Conservation (phyloP, 2,888 invertebrate genomes). For the Melitaea athalia region DNA sequence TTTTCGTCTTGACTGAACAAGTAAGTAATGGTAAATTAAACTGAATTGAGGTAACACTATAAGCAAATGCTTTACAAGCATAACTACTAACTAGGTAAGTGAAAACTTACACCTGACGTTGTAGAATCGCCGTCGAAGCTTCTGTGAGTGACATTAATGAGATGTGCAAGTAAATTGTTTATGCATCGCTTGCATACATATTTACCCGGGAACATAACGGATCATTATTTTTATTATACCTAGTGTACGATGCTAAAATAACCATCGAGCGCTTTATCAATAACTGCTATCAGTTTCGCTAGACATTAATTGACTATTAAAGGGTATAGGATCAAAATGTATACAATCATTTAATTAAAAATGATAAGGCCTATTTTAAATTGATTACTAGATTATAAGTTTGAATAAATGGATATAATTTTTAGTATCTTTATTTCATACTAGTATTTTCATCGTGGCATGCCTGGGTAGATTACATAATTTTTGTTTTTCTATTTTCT, state of each 20-base stretch:
- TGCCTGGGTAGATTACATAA: too few relatives aligned
- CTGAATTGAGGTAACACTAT: slow-evolving; percentile 49
- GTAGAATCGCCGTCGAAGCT: slow-evolving; percentile 40
- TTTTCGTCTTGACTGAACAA: neutral
- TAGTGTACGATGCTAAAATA: slow-evolving; percentile 24
- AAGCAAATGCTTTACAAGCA: slow-evolving; percentile 32
- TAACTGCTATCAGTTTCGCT: slow-evolving; percentile 20
- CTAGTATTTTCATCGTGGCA: too few relatives aligned
- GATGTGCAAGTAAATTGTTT: slow-evolving; percentile 62
- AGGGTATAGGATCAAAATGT: neutral
- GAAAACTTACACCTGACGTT: slow-evolving; percentile 42
- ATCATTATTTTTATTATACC: slow-evolving; percentile 32
- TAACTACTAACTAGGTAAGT: slow-evolving; percentile 33
- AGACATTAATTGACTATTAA: slow-evolving; percentile 21
- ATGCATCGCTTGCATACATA: slow-evolving; percentile 54
- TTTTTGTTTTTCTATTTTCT: too few relatives aligned
- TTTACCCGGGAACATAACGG: slow-evolving; percentile 29
- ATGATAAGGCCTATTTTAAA: too few relatives aligned
- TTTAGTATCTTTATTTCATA: too few relatives aligned
- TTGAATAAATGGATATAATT: too few relatives aligned
- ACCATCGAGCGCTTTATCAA: slow-evolving; percentile 29
- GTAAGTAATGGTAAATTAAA: slow-evolving; percentile 47
- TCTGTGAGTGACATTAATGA: slow-evolving; percentile 53
- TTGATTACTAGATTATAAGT: too few relatives aligned
- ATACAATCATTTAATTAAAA: neutral